Conservation (phyloP, 64 coral and sea anemone species). For the Montipora cactus region DNA sequence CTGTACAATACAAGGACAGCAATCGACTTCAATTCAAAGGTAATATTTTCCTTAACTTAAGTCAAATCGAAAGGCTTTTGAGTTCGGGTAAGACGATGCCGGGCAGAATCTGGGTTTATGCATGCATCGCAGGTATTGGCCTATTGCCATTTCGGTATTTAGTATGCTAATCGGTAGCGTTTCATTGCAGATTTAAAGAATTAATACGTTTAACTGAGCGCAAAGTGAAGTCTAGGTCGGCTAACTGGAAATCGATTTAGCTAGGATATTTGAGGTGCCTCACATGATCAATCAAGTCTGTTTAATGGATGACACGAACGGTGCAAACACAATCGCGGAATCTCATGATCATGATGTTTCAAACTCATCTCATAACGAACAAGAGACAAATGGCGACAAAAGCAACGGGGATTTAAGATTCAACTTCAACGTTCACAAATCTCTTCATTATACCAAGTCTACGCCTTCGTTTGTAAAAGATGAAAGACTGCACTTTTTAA, state of each 20-base stretch:
- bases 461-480: not conserved
- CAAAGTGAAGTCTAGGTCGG: not conserved
- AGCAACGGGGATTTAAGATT: not conserved
- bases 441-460: not conserved
- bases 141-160: not conserved
- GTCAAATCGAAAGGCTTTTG: not conserved
- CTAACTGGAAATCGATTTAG: not conserved
- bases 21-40: not conserved
- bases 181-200: not conserved
- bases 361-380: not conserved
- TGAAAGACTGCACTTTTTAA: constrained; percentile 5
- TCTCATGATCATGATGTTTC: not conserved
- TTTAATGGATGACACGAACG: not conserved
- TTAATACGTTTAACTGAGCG: not conserved
- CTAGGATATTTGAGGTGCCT: not conserved
- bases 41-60: not conserved
- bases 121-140: not conserved
- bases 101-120: not conserved
- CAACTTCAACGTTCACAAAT: not conserved
- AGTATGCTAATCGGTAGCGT: not conserved
- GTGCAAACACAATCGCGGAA: not conserved
- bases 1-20: not conserved
- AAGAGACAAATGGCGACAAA: not conserved
- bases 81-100: not conserved
- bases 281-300: not conserved